A percentile compares a stretch with the other conserved stretches of the same genome.
phyloP scores from a whole-genome alignment of 2,888 invertebrate genomes.

The Allygus modestus region DNA sequence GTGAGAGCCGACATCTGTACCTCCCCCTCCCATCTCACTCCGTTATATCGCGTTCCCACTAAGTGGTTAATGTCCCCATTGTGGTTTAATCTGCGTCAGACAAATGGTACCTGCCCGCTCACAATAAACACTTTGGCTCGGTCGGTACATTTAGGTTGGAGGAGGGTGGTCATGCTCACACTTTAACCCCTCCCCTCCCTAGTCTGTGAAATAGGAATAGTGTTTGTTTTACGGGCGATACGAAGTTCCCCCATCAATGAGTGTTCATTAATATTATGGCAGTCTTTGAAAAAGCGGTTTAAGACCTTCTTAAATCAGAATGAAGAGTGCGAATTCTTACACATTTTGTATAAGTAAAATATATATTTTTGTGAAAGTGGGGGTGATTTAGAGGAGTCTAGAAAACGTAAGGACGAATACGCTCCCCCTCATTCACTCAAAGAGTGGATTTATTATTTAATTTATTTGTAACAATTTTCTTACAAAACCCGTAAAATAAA shows the following conservation, averaged over 20 bases:
- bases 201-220: neutral
- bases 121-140: conserved; percentile 38
- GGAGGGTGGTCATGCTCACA: neutral
- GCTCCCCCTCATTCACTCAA: too few species aligned
- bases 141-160: neutral
- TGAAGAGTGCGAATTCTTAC: too few species aligned
- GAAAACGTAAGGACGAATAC: too few species aligned
- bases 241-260: neutral
- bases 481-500: too few species aligned
- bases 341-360: too few species aligned
- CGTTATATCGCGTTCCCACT: conserved; percentile 43
- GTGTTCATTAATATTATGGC: neutral
- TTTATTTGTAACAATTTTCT: too few species aligned
- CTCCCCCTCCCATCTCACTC: conserved; percentile 3
- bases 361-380: too few species aligned
- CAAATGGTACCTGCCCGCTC: conserved; percentile 40
- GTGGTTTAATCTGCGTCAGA: conserved; percentile 43
- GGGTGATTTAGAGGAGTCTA: too few species aligned
- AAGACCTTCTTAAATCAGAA: too few species aligned
- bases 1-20: conserved; percentile 53
- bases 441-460: too few species aligned
- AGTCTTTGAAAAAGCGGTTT: neutral
- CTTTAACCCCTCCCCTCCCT: neutral
- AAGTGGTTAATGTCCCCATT: conserved; percentile 56
- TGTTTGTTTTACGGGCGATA: neutral